Conservation (phyloP, 1,140 invertebrate genomes). For the Dinoponera quadriceps region DNA sequence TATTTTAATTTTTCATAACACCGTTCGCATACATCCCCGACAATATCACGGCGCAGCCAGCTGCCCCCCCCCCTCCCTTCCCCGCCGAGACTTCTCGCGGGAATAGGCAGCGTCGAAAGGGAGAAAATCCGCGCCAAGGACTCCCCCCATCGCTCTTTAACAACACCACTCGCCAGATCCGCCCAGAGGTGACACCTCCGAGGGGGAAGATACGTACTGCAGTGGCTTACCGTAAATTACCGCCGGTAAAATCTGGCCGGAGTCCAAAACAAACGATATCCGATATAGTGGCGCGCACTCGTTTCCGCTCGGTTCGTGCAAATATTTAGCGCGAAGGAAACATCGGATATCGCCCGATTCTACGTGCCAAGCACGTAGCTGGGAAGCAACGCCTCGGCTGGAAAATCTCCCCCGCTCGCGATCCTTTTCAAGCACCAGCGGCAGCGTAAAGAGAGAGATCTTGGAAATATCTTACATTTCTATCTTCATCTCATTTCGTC, state of each 20-base stretch:
- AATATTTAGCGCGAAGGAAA: conserved; percentile 37
- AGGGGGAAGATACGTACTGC: conserved; percentile 60
- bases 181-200: conserved; percentile 2
- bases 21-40: not conserved
- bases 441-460: not conserved
- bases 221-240: conserved; percentile 77
- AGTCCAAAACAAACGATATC: conserved; percentile 78
- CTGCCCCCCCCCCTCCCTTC: not conserved
- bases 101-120: not conserved
- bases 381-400: not conserved
- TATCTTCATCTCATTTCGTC: no score
- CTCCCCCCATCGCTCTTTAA: conserved; percentile 29
- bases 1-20: conserved; percentile 60
- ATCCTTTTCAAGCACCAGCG: no score
- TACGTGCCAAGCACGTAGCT: not conserved
- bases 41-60: not conserved
- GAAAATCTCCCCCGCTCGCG: not conserved
- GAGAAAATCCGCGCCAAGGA: conserved; percentile 20
- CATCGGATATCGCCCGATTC: not conserved
- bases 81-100: conserved; percentile 1
- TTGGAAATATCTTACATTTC: not conserved
- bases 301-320: conserved; percentile 17
- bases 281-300: conserved; percentile 65
- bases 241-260: conserved; percentile 73
- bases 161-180: conserved; percentile 3